Conservation (phyloP, 1,140 invertebrate genomes). For the Eueides isabella region DNA sequence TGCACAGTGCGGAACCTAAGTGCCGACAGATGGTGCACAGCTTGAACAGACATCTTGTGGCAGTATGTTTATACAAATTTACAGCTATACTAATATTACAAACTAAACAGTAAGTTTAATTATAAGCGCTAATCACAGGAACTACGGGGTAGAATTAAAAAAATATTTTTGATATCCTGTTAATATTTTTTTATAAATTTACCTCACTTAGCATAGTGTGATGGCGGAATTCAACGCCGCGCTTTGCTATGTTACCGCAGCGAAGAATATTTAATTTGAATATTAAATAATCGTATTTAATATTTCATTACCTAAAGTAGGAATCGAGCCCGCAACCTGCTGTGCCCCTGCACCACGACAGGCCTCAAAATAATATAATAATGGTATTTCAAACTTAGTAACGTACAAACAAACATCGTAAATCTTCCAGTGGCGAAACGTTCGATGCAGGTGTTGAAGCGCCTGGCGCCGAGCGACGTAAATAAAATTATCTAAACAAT, state of each 20-base stretch:
- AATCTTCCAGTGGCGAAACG: not conserved
- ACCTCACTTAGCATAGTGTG: no score
- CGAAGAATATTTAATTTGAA: no score
- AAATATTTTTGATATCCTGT: not conserved
- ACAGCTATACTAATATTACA: not conserved
- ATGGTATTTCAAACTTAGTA: not conserved
- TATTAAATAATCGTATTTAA: no score
- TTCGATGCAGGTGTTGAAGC: not conserved
- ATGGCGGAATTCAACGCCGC: no score
- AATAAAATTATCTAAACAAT: not conserved
- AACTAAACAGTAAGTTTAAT: not conserved
- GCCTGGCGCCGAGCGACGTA: not conserved
- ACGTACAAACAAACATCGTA: conserved; percentile 5
- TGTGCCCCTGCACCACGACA: no score
- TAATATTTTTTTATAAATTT: not conserved
- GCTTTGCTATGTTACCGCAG: no score
- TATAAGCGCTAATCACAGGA: no score
- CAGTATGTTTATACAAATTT: conserved; percentile 13
- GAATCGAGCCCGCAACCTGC: no score
- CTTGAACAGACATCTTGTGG: conserved; percentile 8
- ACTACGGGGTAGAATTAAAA: no score
- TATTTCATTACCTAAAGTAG: no score
- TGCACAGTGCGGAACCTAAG: conserved; percentile 18
- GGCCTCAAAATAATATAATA: not conserved
- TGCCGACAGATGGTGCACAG: conserved; percentile 29